phyloP scores from a whole-genome alignment of 2,113 vertebrate species.

The Bos indicus region DNA sequence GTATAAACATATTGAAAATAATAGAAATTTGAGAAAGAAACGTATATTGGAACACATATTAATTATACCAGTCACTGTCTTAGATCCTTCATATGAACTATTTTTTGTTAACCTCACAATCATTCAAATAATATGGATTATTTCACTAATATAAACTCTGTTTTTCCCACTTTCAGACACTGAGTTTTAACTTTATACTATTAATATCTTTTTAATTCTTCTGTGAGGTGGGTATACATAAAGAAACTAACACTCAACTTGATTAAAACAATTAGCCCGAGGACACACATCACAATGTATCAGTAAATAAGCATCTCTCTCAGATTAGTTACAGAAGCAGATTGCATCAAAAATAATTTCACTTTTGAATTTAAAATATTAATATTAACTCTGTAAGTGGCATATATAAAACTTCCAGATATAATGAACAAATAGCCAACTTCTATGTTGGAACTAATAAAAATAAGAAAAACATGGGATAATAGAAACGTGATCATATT shows the following conservation, averaged over 20 bases:
- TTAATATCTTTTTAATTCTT: slow-evolving; percentile 7
- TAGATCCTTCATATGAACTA: not conserved
- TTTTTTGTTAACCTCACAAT: not conserved
- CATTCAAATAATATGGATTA: slow-evolving; percentile 25
- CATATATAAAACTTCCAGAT: not conserved
- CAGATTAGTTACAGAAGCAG: not conserved
- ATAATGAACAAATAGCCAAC: not conserved
- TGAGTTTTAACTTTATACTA: not conserved
- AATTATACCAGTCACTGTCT: not conserved
- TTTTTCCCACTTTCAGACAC: not conserved
- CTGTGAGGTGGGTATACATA: not conserved
- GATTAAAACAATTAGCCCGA: slow-evolving; percentile 2
- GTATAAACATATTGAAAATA: slow-evolving; percentile 6
- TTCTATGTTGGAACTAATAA: not conserved
- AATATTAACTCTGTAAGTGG: slow-evolving; percentile 7
- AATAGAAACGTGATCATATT: not conserved
- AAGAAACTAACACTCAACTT: not conserved
- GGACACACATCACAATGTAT: not conserved
- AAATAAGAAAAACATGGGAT: slow-evolving; percentile 3
- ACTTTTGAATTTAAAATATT: slow-evolving; percentile 33
- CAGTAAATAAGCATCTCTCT: not conserved
- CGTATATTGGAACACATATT: not conserved
- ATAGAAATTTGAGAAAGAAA: slow-evolving; percentile 28
- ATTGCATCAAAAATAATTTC: not conserved
- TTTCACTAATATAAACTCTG: not conserved